Evolutionary conservation across 64 coral and sea anemone genomes (phyloP).

Genomic region (Montipora sp.): DNA sequence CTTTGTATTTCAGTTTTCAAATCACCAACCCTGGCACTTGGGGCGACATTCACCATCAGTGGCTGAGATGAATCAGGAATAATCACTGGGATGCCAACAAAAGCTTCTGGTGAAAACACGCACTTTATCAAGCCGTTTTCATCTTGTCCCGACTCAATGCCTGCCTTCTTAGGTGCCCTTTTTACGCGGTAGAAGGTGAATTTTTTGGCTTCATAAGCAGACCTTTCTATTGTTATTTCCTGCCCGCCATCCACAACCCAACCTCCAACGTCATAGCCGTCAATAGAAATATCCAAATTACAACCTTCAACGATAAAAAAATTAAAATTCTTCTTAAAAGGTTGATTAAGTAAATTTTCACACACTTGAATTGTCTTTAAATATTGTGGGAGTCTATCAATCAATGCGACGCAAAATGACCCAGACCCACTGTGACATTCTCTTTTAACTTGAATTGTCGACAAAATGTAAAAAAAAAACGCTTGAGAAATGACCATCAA

Average conservation of each 20-base stretch:
- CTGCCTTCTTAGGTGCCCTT: slow-evolving; percentile 35
- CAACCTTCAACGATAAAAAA: neutral
- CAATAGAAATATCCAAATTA: slow-evolving; percentile 51
- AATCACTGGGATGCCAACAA: neutral
- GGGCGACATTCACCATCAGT: neutral
- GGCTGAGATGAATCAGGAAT: neutral
- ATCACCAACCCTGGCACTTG: slow-evolving; percentile 23
- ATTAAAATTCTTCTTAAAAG: too few species aligned
- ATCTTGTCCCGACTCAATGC: slow-evolving; percentile 18
- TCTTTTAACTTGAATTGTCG: too few species aligned
- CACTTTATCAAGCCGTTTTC: slow-evolving; percentile 55
- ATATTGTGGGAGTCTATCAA: too few species aligned
- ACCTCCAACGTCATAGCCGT: slow-evolving; percentile 59
- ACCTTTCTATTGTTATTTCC: slow-evolving; percentile 35
- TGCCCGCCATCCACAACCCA: slow-evolving; percentile 29
- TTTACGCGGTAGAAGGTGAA: slow-evolving; percentile 66
- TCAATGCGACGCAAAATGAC: too few species aligned
- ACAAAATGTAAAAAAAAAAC: too few species aligned
- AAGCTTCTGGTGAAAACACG: slow-evolving; percentile 44
- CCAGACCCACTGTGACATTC: too few species aligned
- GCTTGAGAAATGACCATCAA: too few species aligned
- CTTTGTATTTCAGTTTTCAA: neutral
- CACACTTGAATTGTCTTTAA: too few species aligned
- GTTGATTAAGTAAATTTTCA: too few species aligned
- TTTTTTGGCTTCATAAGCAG: slow-evolving; percentile 45